Percentiles rank a stretch among this genome's conserved stretches.
Evolutionary conservation across 2,797 vertebrate genomes (phyloP).

Genomic region (Margarornis squamiger): DNA sequence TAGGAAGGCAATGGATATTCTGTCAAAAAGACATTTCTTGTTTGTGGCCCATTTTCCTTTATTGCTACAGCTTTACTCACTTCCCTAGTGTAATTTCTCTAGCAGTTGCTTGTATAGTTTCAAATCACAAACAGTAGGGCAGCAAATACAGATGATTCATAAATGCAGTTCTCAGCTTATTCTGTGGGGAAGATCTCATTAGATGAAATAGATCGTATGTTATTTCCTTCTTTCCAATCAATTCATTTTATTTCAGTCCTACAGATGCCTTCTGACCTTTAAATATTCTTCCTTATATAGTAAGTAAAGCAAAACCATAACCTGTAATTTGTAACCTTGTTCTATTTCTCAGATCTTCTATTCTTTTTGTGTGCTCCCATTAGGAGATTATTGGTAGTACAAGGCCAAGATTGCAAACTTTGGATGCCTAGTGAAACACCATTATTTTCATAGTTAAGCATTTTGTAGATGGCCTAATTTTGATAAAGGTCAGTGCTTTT

Average conservation of each 20-base stretch:
- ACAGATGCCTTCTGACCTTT: conserved; percentile 45
- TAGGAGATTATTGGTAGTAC: conserved; percentile 28
- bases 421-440: background rate
- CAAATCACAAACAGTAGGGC: conserved; percentile 2
- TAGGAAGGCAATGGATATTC: background rate
- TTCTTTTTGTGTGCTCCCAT: background rate
- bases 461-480: conserved; percentile 33
- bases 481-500: conserved; percentile 28
- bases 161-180: conserved; percentile 11
- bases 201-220: conserved; percentile 18
- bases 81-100: background rate
- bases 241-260: conserved; percentile 46
- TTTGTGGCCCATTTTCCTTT: background rate
- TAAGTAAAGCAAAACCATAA: conserved; percentile 45
- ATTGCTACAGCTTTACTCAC: background rate
- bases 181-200: conserved; percentile 7
- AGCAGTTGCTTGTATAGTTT: background rate
- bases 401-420: conserved; percentile 1
- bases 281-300: background rate
- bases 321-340: conserved; percentile 36
- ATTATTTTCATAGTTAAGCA: conserved; percentile 20
- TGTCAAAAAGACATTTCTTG: background rate
- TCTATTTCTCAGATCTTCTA: background rate
- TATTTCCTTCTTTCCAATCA: conserved; percentile 52
- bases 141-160: conserved; percentile 46